phyloP scores from a whole-genome alignment of 2,113 vertebrate genomes.

The Astur gentilis region DNA sequence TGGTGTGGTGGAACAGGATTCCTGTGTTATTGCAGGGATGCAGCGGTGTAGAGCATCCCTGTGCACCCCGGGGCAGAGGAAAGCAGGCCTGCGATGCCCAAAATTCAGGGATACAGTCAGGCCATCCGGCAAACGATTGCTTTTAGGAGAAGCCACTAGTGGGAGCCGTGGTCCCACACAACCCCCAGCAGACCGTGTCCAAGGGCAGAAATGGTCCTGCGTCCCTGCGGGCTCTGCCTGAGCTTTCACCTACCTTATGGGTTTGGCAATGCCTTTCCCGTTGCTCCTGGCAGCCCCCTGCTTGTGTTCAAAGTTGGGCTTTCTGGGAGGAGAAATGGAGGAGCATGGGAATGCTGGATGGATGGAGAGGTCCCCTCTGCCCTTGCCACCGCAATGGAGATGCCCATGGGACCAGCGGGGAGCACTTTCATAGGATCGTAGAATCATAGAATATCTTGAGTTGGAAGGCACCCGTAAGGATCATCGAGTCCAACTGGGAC shows the following conservation, averaged over 20 bases:
- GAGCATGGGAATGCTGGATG: accelerated
- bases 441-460: too few species aligned
- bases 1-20: accelerated
- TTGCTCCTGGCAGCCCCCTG: neutral
- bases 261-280: too few species aligned
- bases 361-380: neutral
- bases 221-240: accelerated
- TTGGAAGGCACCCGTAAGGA: too few species aligned
- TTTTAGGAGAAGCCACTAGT: neutral
- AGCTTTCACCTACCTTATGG: accelerated
- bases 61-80: accelerated
- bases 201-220: accelerated
- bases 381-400: neutral
- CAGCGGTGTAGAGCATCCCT: too few species aligned
- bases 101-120: neutral
- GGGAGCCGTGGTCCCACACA: constrained; percentile 14
- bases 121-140: accelerated
- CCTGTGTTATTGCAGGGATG: neutral
- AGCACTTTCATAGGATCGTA: neutral
- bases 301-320: neutral
- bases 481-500: too few species aligned
- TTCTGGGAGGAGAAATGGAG: neutral
- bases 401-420: neutral
- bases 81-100: accelerated
- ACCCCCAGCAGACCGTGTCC: neutral